Evolutionary conservation across 1,140 invertebrate genomes (phyloP), one percentile per base, ranked within the genome.

Genomic region (Cydia splendana): DNA sequence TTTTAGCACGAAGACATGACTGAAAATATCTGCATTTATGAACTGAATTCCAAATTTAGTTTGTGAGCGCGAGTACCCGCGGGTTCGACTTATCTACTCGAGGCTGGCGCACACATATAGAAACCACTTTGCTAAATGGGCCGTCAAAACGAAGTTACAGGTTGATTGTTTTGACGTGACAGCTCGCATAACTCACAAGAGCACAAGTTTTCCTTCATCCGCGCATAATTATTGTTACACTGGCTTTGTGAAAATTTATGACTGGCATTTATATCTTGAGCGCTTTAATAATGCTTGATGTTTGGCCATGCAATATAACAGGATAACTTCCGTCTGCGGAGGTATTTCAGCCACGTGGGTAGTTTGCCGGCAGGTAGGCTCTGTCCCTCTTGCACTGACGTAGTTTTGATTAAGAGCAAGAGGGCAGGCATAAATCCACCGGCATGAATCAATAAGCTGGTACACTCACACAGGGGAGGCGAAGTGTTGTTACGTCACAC

Each of bases 391-490:
- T 87, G 30, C 88, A 77, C 90, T 82, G 79, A 83, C 78, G 86
- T 83, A 80, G 83, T 90, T 89, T 84, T 88, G 84, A 90, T 91
- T 88, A 87, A 85, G 88, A 84, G 88, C 81, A 88, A 91, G 85
- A 84, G 88, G 86, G 88, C 77, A 91, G 84, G 88, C 88, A 90
- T 89, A 88, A 91, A 87, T 90, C 85, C 81, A 85, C 79, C 82
- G 85, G 81, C 85, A 91, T 92, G 88, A 92, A 92, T 91, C 91
- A 92, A 92, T 92, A 92, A 91, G 85, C 89, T 81, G 87, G 81
- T 86, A 80, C 87, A 91, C 88, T 80, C 89, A 91, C 90, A 91
- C 89, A 80, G 77, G 24, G 12, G 83, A 82, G 82, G 82, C 82
- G 75, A 80, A 85, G 67, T 84, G 85, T 82, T 75, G 80, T 84